Evolutionary conservation across 2,888 invertebrate species (phyloP).

Genomic region (Ennomos fuscantarius): DNA sequence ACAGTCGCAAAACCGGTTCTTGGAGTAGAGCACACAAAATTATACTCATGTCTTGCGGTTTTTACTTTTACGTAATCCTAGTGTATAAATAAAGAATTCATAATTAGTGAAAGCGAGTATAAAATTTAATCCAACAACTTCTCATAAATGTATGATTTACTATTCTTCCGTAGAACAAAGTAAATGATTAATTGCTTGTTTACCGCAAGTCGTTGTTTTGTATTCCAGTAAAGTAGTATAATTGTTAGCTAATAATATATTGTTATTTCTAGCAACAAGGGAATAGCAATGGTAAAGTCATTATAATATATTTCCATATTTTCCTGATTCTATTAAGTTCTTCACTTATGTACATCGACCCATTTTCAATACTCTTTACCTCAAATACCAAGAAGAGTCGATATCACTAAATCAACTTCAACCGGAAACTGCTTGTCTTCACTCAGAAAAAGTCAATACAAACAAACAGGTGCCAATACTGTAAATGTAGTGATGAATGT

Average conservation of each 20-base stretch:
- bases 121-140: background rate
- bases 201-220: conserved; percentile 4
- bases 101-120: conserved; percentile 44
- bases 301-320: no score
- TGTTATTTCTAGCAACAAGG: conserved; percentile 1
- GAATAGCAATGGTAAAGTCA: background rate
- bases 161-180: conserved; percentile 4
- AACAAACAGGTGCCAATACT: conserved; percentile 22
- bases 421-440: conserved; percentile 17
- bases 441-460: conserved; percentile 24
- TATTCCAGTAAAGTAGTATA: background rate
- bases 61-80: conserved; percentile 20
- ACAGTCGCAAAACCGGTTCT: conserved; percentile 47
- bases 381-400: no score
- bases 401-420: conserved; percentile 1
- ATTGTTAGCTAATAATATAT: conserved; percentile 1
- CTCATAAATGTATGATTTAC: background rate
- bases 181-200: conserved; percentile 1
- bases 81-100: conserved; percentile 39
- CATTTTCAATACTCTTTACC: no score
- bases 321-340: no score
- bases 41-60: conserved; percentile 29
- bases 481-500: conserved; percentile 53
- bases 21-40: conserved; percentile 44
- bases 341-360: no score